A percentile compares a stretch with the other conserved stretches of the same genome.
Conservation (phyloP, 2,797 vertebrate genomes). For the Amniataba percoides region DNA sequence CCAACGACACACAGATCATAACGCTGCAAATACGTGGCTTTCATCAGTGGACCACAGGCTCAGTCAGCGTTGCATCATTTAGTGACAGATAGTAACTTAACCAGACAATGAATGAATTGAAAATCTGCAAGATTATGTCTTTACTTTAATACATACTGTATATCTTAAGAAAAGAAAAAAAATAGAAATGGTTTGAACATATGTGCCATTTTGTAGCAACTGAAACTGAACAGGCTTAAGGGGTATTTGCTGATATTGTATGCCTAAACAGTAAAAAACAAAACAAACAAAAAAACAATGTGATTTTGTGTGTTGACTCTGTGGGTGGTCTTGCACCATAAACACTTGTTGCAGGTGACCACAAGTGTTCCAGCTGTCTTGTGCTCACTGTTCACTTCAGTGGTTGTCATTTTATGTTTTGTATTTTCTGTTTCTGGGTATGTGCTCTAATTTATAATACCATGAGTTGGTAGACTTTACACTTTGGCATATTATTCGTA, state of each 20-base stretch:
- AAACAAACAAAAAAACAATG: constrained; percentile 24
- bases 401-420: constrained; percentile 16
- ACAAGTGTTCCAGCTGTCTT: constrained; percentile 54
- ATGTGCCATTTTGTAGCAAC: neutral
- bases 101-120: too few relatives aligned
- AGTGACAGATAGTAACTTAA: too few relatives aligned
- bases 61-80: too few relatives aligned
- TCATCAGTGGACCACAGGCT: too few relatives aligned
- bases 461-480: neutral
- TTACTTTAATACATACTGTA: too few relatives aligned
- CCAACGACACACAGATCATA: too few relatives aligned
- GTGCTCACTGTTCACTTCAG: constrained; percentile 17
- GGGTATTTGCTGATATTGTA: constrained; percentile 20
- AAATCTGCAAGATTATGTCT: too few relatives aligned
- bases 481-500: neutral
- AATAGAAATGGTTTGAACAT: too few relatives aligned
- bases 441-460: constrained; percentile 1
- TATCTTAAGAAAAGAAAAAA: too few relatives aligned
- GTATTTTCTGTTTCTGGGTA: neutral
- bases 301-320: constrained; percentile 17
- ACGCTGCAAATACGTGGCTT: too few relatives aligned
- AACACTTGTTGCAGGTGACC: constrained; percentile 53
- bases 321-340: constrained; percentile 58
- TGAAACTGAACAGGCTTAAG: constrained; percentile 1
- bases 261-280: constrained; percentile 25